phyloP scores from a whole-genome alignment of 2,113 vertebrate genomes.

The Mesembrinibis cayennensis region DNA sequence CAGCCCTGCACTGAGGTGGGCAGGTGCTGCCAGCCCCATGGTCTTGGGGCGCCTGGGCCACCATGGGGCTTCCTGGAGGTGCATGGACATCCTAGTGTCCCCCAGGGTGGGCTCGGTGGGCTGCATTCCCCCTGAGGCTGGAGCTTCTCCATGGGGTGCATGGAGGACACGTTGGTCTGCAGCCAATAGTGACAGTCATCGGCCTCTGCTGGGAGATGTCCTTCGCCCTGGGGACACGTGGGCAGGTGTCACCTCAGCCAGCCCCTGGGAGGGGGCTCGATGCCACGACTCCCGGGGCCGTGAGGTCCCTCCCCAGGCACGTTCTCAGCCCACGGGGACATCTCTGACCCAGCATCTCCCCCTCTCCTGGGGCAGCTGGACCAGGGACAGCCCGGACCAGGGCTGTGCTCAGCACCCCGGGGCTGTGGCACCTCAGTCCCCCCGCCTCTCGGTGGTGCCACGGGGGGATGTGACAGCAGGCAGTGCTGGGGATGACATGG shows the following conservation, averaged over 20 bases:
- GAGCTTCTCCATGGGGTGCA: neutral
- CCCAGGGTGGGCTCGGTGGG: too few relatives aligned
- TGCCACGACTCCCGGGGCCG: fast-evolving
- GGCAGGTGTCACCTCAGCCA: neutral
- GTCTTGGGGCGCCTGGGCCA: neutral
- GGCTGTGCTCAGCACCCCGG: neutral
- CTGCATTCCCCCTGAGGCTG: neutral
- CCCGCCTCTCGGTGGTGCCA: neutral
- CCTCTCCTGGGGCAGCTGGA: neutral
- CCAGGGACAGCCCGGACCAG: too few relatives aligned
- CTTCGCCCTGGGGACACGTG: neutral
- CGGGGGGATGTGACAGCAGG: neutral
- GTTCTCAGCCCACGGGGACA: neutral
- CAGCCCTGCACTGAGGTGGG: neutral
- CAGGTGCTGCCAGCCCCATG: neutral
- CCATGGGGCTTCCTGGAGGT: neutral
- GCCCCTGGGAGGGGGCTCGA: neutral
- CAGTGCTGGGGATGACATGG: neutral
- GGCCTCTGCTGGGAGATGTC: neutral
- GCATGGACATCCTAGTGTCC: neutral
- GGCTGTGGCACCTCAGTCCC: neutral
- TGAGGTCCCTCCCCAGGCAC: neutral
- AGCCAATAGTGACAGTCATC: neutral
- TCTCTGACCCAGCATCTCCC: neutral
- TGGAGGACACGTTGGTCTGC: neutral